These are phyloP conservation scores for Xiphophorus birchmanni DNA, from an alignment of 2,797 vertebrate genomes.

Conservation along the genomic window DNA sequence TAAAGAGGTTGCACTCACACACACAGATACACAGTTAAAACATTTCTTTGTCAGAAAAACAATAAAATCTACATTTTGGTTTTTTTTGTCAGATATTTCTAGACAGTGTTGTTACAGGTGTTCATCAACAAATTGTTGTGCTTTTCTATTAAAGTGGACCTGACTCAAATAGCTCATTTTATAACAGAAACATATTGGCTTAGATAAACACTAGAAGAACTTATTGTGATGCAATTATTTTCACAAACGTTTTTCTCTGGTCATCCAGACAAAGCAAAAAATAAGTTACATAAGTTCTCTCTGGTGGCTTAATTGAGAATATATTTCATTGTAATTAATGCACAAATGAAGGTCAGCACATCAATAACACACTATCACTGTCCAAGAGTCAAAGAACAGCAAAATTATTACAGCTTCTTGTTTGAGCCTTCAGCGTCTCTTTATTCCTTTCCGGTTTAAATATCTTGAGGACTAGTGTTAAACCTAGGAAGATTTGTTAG, in stretches of 20 bases:
- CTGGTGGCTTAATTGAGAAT: conserved; percentile 39
- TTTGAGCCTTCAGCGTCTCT: conserved; percentile 12
- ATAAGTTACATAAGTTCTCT: conserved; percentile 41
- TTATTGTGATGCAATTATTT: background rate
- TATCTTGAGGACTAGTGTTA: conserved; percentile 16
- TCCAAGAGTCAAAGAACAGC: conserved; percentile 39
- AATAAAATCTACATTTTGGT: background rate
- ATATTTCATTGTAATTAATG: conserved; percentile 46
- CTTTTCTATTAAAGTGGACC: background rate
- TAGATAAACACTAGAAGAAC: background rate
- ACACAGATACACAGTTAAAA: background rate
- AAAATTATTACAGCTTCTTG: conserved; percentile 51
- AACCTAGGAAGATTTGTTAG: conserved; percentile 28
- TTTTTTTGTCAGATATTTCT: background rate
- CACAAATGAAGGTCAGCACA: conserved; percentile 50
- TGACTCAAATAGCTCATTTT: background rate
- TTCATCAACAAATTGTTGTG: background rate
- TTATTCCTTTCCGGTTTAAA: conserved; percentile 25
- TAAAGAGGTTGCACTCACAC: background rate
- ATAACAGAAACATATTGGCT: background rate
- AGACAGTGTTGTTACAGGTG: background rate
- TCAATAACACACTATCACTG: conserved; percentile 43
- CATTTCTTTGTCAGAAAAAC: background rate
- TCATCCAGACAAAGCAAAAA: conserved; percentile 19
- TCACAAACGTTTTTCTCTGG: background rate